phyloP scores from a whole-genome alignment of 2,888 invertebrate genomes.

The Isoperla grammatica region DNA sequence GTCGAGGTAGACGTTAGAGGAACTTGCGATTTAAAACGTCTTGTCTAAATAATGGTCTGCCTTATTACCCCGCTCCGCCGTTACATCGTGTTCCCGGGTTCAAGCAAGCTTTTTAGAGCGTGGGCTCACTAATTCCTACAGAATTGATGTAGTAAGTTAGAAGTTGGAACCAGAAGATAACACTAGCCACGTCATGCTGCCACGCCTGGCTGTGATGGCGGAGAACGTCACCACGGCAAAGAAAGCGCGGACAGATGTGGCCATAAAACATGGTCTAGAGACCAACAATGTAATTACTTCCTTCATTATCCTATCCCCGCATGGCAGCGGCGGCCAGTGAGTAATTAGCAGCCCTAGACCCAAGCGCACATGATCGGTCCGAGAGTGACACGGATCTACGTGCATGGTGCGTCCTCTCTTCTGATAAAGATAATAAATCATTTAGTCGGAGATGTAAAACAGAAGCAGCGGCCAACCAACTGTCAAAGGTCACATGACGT shows the following conservation, averaged over 20 bases:
- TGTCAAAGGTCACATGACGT: not conserved
- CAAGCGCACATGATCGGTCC: conserved; percentile 15
- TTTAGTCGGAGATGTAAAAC: not conserved
- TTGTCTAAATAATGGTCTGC: conserved; percentile 10
- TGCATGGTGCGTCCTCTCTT: too few species aligned
- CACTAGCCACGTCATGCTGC: too few species aligned
- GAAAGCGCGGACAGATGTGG: conserved; percentile 13
- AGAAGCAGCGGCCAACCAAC: not conserved
- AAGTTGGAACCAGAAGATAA: too few species aligned
- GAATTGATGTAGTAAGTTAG: not conserved
- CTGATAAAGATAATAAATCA: conserved; percentile 1
- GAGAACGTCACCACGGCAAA: conserved; percentile 1
- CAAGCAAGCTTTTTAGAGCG: not conserved
- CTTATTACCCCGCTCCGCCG: conserved; percentile 13
- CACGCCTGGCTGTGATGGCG: too few species aligned
- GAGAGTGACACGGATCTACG: not conserved
- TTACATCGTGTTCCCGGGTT: not conserved
- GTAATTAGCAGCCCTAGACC: conserved; percentile 23
- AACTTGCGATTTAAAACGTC: conserved; percentile 14
- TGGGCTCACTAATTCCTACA: conserved; percentile 9
- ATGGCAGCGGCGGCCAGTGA: not conserved
- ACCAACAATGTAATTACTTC: conserved; percentile 25
- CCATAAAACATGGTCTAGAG: conserved; percentile 15
- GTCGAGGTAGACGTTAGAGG: not conserved
- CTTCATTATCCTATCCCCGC: conserved; percentile 22